These are phyloP conservation scores for Isichthys henryi DNA, from an alignment of 2,113 vertebrate genomes.

Conservation along the genomic window DNA sequence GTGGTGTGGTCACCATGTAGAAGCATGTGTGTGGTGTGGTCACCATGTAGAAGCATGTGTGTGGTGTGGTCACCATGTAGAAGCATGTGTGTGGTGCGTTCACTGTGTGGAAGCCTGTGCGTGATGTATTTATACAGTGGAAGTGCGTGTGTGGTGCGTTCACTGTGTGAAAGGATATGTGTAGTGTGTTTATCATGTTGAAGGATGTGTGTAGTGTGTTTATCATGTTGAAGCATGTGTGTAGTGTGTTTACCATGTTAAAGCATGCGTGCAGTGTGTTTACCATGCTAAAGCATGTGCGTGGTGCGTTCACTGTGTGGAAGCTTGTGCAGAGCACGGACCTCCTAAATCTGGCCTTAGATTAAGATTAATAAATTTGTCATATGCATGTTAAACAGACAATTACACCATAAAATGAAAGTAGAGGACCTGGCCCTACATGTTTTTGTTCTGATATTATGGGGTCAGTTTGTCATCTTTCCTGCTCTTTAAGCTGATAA, in stretches of 20 bases:
- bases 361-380: background rate
- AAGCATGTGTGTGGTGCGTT: background rate
- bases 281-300: background rate
- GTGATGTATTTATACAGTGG: background rate
- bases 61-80: too few relatives aligned
- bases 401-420: background rate
- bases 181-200: background rate
- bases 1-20: background rate
- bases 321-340: background rate
- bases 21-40: too few relatives aligned
- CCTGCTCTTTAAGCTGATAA: background rate
- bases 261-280: background rate
- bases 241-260: background rate
- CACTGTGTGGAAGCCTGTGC: background rate
- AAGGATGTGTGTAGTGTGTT: background rate
- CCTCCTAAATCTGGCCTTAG: background rate
- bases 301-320: background rate
- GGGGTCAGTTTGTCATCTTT: background rate
- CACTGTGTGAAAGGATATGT: background rate
- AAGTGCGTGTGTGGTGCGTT: too few relatives aligned
- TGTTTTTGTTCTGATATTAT: background rate
- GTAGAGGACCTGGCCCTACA: background rate
- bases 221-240: background rate
- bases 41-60: too few relatives aligned
- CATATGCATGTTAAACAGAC: background rate